These are phyloP conservation scores for Hetaerina americana DNA, from an alignment of 1,140 invertebrate species.

Conservation along the genomic window DNA sequence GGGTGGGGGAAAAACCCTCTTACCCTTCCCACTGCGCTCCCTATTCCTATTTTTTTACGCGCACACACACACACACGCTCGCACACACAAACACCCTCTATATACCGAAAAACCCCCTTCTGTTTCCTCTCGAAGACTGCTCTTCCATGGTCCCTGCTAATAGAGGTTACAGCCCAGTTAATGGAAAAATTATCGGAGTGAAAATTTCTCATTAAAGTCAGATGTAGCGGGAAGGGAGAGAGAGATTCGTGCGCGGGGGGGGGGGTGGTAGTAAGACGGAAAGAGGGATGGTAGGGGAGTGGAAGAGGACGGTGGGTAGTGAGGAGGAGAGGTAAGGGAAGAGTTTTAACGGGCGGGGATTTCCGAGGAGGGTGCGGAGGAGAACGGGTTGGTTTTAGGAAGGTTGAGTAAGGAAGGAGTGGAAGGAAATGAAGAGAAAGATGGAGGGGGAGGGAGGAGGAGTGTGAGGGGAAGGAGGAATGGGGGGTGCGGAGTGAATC, in stretches of 20 bases:
- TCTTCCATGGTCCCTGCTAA: constrained; percentile 15
- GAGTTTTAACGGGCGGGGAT: background rate
- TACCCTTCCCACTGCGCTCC: background rate
- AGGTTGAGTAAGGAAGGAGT: background rate
- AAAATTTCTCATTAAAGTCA: constrained; percentile 20
- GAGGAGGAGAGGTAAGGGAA: too few species aligned
- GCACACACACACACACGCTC: too few species aligned
- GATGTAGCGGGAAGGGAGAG: background rate
- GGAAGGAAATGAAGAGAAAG: background rate
- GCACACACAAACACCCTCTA: too few species aligned
- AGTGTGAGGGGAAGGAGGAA: background rate
- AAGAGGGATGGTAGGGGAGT: background rate
- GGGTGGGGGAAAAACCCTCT: background rate
- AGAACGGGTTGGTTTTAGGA: background rate
- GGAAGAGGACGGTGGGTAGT: background rate
- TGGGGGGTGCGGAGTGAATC: too few species aligned
- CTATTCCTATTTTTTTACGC: too few species aligned
- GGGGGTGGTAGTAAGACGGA: background rate
- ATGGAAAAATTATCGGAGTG: constrained; percentile 21
- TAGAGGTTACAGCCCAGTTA: constrained; percentile 19
- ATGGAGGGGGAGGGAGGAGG: background rate
- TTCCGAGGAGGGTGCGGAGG: too few species aligned
- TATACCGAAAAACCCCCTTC: background rate
- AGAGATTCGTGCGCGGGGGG: too few species aligned
- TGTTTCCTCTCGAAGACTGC: constrained; percentile 9